A percentile compares a stretch with the other conserved stretches of the same genome.
Conservation (phyloP, 2,888 invertebrate species). For the Bellardia pandia region DNA sequence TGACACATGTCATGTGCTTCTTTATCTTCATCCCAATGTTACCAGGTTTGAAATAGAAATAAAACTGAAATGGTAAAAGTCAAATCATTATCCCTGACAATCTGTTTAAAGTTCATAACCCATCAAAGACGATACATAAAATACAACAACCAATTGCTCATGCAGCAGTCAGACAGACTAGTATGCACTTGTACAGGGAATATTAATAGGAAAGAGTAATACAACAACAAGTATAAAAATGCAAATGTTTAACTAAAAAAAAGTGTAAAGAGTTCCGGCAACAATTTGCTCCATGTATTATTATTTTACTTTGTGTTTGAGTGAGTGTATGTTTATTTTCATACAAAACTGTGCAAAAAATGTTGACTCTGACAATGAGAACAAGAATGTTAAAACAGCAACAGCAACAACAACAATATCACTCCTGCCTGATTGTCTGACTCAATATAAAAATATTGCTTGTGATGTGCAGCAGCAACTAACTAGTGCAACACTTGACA, state of each 20-base stretch:
- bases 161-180: not conserved
- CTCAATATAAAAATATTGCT: slow-evolving; percentile 49
- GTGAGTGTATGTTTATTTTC: slow-evolving; percentile 7
- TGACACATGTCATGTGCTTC: not conserved
- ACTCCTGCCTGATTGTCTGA: slow-evolving; percentile 48
- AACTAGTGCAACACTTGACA: slow-evolving; percentile 59
- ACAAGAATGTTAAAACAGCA: slow-evolving; percentile 24
- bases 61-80: slow-evolving; percentile 19
- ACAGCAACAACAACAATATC: slow-evolving; percentile 28
- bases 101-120: slow-evolving; percentile 57
- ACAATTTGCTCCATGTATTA: slow-evolving; percentile 57
- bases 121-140: slow-evolving; percentile 35
- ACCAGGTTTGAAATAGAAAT: not conserved
- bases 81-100: slow-evolving; percentile 51
- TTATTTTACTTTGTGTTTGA: not conserved
- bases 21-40: not conserved
- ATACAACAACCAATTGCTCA: not conserved
- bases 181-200: not conserved
- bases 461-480: slow-evolving; percentile 42
- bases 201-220: slow-evolving; percentile 8
- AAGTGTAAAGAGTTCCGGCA: slow-evolving; percentile 54
- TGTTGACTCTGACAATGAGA: slow-evolving; percentile 54
- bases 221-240: slow-evolving; percentile 1
- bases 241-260: slow-evolving; percentile 37
- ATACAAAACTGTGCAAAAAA: slow-evolving; percentile 45